Evolutionary conservation across 1,140 invertebrate genomes (phyloP), one percentile per base, ranked within the genome.

Genomic region (Lineus longissimus): DNA sequence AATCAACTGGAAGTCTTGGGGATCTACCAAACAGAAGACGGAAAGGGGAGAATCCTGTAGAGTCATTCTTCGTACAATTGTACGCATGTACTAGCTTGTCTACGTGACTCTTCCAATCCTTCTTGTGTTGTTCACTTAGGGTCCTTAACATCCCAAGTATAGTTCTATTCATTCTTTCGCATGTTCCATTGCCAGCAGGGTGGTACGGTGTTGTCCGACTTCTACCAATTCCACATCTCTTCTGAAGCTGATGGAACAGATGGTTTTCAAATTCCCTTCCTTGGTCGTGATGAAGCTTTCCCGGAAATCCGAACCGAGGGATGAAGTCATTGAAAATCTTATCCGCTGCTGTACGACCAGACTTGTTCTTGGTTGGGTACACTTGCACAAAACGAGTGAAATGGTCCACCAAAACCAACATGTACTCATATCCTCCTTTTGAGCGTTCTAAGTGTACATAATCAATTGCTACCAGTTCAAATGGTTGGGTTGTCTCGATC

Each of bases 271-370:
- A n/a, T n/a, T n/a, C n/a, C n/a, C n/a, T n/a, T n/a, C n/a, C n/a
- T 47, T 68, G 69, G 17, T 68, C 69, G 59, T 68, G 66, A 45
- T 66, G 66, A 4, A 70, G 30, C 40, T 55, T 51, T n/a, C 30
- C 19, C 0, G 67, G 67, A 47, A 63, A 65, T 6, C 67, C 67
- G 59, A 65, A 69, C 6, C 55, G 47, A 7, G 66, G 30, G 58
- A 65, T 56, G 47, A 66, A 71, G n/a, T 64, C 1, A n/a, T n/a
- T n/a, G n/a, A n/a, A n/a, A n/a, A n/a, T n/a, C n/a, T n/a, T n/a
- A n/a, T n/a, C n/a, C n/a, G n/a, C n/a, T n/a, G n/a, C n/a, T n/a
- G n/a, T n/a, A n/a, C n/a, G n/a, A n/a, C n/a, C n/a, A n/a, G n/a
- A n/a, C n/a, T n/a, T n/a, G n/a, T n/a, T n/a, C n/a, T n/a, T n/a